These are phyloP conservation scores for Eidolon dupreanum DNA, from an alignment of 2,797 vertebrate genomes.

Conservation along the genomic window DNA sequence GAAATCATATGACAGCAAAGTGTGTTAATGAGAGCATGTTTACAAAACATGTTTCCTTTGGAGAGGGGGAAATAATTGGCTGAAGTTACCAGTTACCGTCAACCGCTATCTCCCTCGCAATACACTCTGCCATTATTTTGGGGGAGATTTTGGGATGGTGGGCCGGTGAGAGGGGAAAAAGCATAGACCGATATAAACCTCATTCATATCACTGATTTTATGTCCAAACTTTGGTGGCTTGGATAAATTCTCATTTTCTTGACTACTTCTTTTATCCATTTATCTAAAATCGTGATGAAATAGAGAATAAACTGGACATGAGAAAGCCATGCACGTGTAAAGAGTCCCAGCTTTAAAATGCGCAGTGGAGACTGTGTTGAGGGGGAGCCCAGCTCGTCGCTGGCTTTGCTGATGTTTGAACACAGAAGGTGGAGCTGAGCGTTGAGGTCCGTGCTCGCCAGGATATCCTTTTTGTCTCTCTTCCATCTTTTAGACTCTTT, in stretches of 20 bases:
- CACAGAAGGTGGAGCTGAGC: not conserved
- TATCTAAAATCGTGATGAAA: not conserved
- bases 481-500: not conserved
- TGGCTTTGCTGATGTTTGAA: not conserved
- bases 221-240: conserved; percentile 57
- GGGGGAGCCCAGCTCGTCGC: not conserved
- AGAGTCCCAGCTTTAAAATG: not conserved
- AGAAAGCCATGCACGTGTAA: not conserved
- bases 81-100: conserved; percentile 53
- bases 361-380: not conserved
- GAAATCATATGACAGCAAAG: conserved; percentile 71
- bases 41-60: conserved; percentile 80
- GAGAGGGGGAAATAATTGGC: conserved; percentile 70
- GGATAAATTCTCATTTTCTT: conserved; percentile 40
- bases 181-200: conserved; percentile 45
- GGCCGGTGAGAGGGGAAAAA: not conserved
- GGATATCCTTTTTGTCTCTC: not conserved
- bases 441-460: not conserved
- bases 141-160: not conserved
- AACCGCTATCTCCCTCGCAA: not conserved
- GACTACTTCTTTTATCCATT: not conserved
- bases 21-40: conserved; percentile 73
- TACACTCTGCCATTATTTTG: conserved; percentile 41
- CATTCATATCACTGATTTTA: conserved; percentile 37
- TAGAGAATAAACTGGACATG: not conserved